phyloP scores from a whole-genome alignment of 2,888 invertebrate genomes.

The Seladonia tumulorum region DNA sequence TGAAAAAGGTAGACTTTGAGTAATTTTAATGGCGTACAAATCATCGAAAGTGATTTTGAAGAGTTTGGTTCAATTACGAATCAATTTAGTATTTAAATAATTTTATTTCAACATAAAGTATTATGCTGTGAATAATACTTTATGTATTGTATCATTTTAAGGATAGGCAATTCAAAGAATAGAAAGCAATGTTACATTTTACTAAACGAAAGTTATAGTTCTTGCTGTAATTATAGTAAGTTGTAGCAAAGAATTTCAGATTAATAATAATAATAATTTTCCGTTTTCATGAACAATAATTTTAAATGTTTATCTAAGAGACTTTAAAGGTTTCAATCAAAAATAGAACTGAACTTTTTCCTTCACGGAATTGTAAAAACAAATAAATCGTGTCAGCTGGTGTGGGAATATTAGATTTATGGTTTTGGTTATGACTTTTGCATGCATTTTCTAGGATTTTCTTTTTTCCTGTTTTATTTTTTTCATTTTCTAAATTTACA shows the following conservation, averaged over 20 bases:
- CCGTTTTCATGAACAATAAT: neutral
- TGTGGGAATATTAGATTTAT: neutral
- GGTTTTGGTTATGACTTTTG: constrained; percentile 4
- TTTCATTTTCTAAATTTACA: neutral
- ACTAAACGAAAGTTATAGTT: too few species aligned
- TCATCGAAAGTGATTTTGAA: neutral
- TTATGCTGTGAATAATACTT: neutral
- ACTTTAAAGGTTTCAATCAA: neutral
- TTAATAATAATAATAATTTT: neutral
- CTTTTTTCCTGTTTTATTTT: neutral
- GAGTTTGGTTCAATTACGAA: neutral
- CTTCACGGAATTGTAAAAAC: too few species aligned
- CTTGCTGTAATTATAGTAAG: neutral
- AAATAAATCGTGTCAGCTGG: neutral
- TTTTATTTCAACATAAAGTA: neutral
- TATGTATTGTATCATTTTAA: too few species aligned
- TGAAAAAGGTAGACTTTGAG: neutral
- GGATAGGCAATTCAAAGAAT: neutral
- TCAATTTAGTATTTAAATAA: neutral
- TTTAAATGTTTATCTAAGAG: neutral
- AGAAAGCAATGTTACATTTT: too few species aligned
- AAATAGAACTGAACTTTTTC: neutral
- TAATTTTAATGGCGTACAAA: neutral
- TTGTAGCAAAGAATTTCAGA: neutral
- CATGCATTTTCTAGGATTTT: neutral